Conservation (phyloP, 2,888 invertebrate species). For the Amphipoea lucens region DNA sequence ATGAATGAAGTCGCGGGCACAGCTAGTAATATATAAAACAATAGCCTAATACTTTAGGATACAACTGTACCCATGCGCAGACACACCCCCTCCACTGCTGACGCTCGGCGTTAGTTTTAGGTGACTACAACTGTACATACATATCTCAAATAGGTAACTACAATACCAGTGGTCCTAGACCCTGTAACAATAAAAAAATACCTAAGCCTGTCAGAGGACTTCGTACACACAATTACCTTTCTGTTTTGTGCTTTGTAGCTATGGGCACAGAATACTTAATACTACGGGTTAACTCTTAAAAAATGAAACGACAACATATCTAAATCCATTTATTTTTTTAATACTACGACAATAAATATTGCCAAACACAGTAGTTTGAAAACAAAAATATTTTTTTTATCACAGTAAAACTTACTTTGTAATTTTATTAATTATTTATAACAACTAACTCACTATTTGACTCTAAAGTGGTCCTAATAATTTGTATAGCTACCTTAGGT, state of each 20-base stretch:
- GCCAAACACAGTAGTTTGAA: constrained; percentile 65
- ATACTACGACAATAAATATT: constrained; percentile 63
- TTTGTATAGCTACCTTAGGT: not conserved
- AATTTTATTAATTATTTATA: constrained; percentile 37
- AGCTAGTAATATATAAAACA: too few relatives aligned
- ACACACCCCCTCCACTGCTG: too few relatives aligned
- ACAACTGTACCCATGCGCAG: too few relatives aligned
- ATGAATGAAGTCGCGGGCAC: too few relatives aligned
- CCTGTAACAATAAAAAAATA: not conserved
- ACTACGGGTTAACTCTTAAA: not conserved
- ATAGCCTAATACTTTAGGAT: too few relatives aligned
- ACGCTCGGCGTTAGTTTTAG: too few relatives aligned
- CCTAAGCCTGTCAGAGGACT: too few relatives aligned
- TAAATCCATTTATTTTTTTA: constrained; percentile 60
- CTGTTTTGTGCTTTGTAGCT: too few relatives aligned
- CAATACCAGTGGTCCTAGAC: not conserved
- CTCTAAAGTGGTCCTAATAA: not conserved
- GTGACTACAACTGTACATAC: not conserved
- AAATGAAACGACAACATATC: constrained; percentile 45
- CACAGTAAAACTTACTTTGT: constrained; percentile 66
- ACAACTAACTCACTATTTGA: constrained; percentile 23
- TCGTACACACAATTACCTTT: too few relatives aligned
- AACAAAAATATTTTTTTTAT: constrained; percentile 66
- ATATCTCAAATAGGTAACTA: not conserved
- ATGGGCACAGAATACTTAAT: too few relatives aligned